A percentile compares a stretch with the other conserved stretches of the same genome.
Conservation (phyloP, 2,797 vertebrate species). For the Aldrovandia affinis region DNA sequence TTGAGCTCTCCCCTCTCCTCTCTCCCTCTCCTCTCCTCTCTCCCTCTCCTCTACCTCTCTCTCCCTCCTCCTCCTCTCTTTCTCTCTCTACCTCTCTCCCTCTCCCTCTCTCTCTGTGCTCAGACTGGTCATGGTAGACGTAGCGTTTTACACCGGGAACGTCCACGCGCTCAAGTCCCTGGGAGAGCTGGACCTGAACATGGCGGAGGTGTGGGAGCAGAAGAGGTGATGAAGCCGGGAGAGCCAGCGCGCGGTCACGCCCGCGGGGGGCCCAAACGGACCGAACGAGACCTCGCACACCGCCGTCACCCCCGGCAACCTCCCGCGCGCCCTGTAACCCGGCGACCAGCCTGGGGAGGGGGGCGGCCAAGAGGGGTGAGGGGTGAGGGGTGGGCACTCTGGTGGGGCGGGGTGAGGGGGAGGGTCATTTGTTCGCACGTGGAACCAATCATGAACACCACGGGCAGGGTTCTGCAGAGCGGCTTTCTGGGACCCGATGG, state of each 20-base stretch:
- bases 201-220: slow-evolving; percentile 98
- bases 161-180: slow-evolving; percentile 90
- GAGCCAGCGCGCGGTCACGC: neutral
- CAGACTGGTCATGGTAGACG: slow-evolving; percentile 93
- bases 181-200: slow-evolving; percentile 88
- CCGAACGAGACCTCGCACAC: slow-evolving; percentile 44
- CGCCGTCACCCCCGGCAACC: slow-evolving; percentile 1
- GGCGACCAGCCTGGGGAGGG: neutral
- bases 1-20: too few relatives aligned
- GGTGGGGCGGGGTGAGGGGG: neutral
- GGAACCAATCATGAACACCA: slow-evolving; percentile 14
- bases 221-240: slow-evolving; percentile 88
- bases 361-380: neutral
- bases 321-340: neutral
- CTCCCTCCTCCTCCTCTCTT: too few relatives aligned
- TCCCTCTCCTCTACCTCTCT: too few relatives aligned
- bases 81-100: too few relatives aligned
- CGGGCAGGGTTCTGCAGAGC: neutral
- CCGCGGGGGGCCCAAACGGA: slow-evolving; percentile 18
- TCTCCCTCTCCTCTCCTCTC: neutral
- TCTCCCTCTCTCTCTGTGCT: slow-evolving; percentile 26
- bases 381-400: too few relatives aligned
- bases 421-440: neutral
- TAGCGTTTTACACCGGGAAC: slow-evolving; percentile 97
- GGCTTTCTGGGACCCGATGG: slow-evolving; percentile 29